A percentile compares a stretch with the other conserved stretches of the same genome.
Conservation (phyloP, 30 jellyfish, hydroid and myxozoan genomes). For the Hydractinia echinata region DNA sequence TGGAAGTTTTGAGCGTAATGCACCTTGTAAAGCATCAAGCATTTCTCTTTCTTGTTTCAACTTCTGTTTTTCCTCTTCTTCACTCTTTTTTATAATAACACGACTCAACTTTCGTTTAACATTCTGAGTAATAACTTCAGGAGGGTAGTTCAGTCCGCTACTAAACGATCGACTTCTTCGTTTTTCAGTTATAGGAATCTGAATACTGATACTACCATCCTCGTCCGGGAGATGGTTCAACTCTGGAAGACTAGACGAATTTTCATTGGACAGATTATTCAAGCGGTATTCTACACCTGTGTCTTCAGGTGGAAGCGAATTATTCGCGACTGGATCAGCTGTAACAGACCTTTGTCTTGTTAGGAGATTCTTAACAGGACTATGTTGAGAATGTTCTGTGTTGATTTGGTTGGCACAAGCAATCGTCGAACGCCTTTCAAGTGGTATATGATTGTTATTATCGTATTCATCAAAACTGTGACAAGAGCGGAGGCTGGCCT, state of each 20-base stretch:
- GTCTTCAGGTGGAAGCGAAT: neutral
- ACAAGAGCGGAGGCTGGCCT: slow-evolving; percentile 10
- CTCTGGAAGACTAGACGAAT: neutral
- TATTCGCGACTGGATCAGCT: neutral
- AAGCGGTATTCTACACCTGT: neutral
- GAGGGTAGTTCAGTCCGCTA: slow-evolving; percentile 5
- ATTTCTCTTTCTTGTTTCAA: neutral
- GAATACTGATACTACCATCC: neutral
- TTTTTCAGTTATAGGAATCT: neutral
- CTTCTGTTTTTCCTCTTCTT: neutral
- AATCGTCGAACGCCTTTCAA: neutral
- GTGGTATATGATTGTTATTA: neutral
- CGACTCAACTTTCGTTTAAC: neutral
- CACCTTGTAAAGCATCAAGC: neutral
- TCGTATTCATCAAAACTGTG: neutral
- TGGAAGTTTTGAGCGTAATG: slow-evolving; percentile 1
- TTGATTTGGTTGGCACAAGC: neutral
- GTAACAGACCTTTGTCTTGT: neutral
- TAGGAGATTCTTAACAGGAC: neutral
- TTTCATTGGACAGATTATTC: neutral
- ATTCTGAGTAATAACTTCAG: slow-evolving; percentile 1
- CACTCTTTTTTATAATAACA: neutral
- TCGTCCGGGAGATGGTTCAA: neutral
- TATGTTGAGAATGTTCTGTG: neutral
- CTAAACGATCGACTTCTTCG: slow-evolving; percentile 3